Evolutionary conservation across 2,797 vertebrate genomes (phyloP), one percentile per base, ranked within the genome.

Genomic region (Clamator glandarius): DNA sequence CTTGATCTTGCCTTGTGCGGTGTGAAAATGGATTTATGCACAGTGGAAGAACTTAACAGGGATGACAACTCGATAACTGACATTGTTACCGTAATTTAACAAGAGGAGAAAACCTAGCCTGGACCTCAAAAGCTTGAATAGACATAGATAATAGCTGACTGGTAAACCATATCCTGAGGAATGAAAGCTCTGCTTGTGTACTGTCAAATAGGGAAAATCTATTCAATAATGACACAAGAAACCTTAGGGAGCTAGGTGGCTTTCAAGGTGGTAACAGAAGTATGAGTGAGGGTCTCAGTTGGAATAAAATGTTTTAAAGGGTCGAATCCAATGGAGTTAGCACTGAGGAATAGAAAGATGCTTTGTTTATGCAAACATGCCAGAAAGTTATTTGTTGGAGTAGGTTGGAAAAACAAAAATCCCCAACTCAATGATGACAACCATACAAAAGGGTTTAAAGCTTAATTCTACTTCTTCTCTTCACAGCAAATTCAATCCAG

Each of bases 1-100:
- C 84, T 93, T 93, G 79, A 93, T 63, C 91, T 58, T 92, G 48
- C 31, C 50, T 79, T 73, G 84, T 82, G 57, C 89, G 42, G 63
- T 79, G 76, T 94, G 74, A 74, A 95, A 95, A 96, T 84, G 69
- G 89, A 84, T 93, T 96, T 88, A 57, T 63, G 75, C 67, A 79
- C 59, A 87, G 76, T 46, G 44, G 84, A 92, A 79, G 91, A 87
- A 90, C 48, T 89, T 94, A 89, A 91, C 66, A 84, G 63, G 84
- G 82, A 79, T 86, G 69, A 92, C 89, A 89, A 84, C 75, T 93
- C 87, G 89, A 78, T 93, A 95, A 69, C 76, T 79, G 87, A 69
- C 52, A 81, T 68, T 90, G 67, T 84, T 91, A 78, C 1, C 0
- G 93, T 81, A 67, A 88, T 93, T 92, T 93, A 81, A 42, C 84